These are phyloP conservation scores for Hirundo rustica DNA, from an alignment of 2,797 vertebrate species.

Conservation along the genomic window DNA sequence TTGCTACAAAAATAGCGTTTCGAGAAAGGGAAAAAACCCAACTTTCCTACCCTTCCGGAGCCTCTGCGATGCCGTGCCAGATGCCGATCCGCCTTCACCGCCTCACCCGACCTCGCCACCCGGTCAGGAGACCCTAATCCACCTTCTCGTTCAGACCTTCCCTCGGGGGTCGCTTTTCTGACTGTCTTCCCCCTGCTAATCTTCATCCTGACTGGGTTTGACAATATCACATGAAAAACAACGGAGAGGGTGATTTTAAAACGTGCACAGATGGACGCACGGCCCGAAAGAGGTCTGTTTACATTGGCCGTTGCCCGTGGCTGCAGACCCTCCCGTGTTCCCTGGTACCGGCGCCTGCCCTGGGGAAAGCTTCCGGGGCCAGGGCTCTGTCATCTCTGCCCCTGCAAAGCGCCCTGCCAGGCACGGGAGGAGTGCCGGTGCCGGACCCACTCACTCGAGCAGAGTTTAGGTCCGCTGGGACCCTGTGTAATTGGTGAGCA, in stretches of 20 bases:
- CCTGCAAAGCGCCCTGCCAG: neutral
- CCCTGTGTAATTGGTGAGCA: neutral
- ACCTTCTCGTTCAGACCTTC: neutral
- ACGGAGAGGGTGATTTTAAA: no score
- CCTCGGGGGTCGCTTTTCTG: rapidly evolving
- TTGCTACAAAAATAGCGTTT: rapidly evolving
- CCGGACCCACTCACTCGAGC: neutral
- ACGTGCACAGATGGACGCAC: rapidly evolving
- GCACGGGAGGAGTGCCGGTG: rapidly evolving
- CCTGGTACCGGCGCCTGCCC: neutral
- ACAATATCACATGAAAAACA: neutral
- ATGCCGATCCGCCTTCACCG: neutral
- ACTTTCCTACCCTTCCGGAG: neutral
- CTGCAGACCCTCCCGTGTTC: neutral
- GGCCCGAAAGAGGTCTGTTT: neutral
- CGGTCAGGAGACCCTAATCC: neutral
- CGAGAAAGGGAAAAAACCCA: neutral
- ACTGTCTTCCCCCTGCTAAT: neutral
- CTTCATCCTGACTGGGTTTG: neutral
- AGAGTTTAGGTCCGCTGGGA: neutral
- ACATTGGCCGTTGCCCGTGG: neutral
- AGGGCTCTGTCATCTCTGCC: neutral
- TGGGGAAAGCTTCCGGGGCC: neutral
- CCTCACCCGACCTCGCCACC: rapidly evolving
- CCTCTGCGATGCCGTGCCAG: neutral